phyloP scores from a whole-genome alignment of 2,113 vertebrate genomes.

The Sebastes fasciatus region DNA sequence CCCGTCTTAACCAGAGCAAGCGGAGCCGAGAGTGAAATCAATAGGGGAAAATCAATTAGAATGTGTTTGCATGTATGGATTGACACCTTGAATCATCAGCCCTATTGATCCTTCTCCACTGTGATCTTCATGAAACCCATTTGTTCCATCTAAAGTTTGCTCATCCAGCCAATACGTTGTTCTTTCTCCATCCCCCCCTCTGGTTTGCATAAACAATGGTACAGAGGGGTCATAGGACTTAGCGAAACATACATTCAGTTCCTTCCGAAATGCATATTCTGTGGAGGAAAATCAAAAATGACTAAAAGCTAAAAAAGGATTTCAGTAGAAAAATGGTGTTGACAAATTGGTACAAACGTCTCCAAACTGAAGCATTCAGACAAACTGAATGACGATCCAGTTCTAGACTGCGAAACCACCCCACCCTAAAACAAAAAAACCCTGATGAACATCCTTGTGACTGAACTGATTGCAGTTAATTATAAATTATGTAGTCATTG shows the following conservation, averaged over 20 bases:
- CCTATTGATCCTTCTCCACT: constrained; percentile 74
- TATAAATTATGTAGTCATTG: constrained; percentile 98
- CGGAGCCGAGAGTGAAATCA: constrained; percentile 67
- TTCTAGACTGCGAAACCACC: constrained; percentile 24
- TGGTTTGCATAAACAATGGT: constrained; percentile 64
- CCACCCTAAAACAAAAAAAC: constrained; percentile 69
- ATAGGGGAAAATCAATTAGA: constrained; percentile 82
- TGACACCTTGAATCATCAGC: constrained; percentile 80
- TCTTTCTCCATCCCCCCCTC: constrained; percentile 47
- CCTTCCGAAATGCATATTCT: background rate
- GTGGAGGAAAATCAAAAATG: background rate
- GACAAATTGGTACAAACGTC: constrained; percentile 10
- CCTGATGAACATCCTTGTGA: constrained; percentile 68
- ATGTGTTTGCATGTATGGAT: constrained; percentile 84
- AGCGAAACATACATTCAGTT: background rate
- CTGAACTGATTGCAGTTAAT: constrained; percentile 83
- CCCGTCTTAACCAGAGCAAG: constrained; percentile 66
- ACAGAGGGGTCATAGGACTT: constrained; percentile 3
- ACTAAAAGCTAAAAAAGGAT: background rate
- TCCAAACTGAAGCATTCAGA: constrained; percentile 29
- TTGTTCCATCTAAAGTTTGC: constrained; percentile 78
- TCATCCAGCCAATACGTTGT: constrained; percentile 76
- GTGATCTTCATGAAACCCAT: constrained; percentile 82
- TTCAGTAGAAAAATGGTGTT: background rate
- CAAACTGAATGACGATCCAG: constrained; percentile 41